Percentiles rank a stretch among this genome's conserved stretches.
Evolutionary conservation across 2,797 vertebrate species (phyloP).

Genomic region (Acipenser ruthenus): DNA sequence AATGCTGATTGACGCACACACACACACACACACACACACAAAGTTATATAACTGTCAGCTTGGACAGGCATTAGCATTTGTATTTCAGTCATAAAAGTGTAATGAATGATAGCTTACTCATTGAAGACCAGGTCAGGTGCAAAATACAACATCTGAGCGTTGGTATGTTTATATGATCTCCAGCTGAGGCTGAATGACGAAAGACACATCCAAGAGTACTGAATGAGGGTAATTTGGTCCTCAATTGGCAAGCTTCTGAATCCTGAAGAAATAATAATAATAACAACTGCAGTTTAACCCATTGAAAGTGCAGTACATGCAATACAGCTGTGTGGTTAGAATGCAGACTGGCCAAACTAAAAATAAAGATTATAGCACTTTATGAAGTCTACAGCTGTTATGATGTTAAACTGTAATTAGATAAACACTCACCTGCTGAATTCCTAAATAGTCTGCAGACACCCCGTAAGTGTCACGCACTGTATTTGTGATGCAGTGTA

Average conservation of each 20-base stretch:
- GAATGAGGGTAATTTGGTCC: conserved; percentile 99
- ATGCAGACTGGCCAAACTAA: too few relatives aligned
- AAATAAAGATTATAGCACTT: too few relatives aligned
- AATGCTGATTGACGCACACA: neutral
- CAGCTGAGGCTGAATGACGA: conserved; percentile 97
- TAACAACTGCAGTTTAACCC: neutral
- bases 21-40: neutral
- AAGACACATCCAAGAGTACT: conserved; percentile 99
- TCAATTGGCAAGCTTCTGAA: conserved; percentile 95
- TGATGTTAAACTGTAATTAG: conserved; percentile 14
- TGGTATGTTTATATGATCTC: conserved; percentile 98
- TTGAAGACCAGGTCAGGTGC: conserved; percentile 97
- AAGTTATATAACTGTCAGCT: neutral
- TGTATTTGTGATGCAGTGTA: conserved; percentile 35
- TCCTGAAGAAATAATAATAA: conserved; percentile 63
- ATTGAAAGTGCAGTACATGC: neutral
- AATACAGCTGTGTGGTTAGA: too few relatives aligned
- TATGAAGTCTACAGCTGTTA: too few relatives aligned
- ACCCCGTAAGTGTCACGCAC: conserved; percentile 44
- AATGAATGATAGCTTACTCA: conserved; percentile 72
- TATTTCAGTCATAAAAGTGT: neutral
- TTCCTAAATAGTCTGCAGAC: conserved; percentile 57
- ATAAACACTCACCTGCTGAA: conserved; percentile 54
- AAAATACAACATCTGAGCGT: conserved; percentile 96
- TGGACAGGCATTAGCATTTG: too few relatives aligned